phyloP scores from a whole-genome alignment of 2,113 vertebrate species.

The Lepus americanus region DNA sequence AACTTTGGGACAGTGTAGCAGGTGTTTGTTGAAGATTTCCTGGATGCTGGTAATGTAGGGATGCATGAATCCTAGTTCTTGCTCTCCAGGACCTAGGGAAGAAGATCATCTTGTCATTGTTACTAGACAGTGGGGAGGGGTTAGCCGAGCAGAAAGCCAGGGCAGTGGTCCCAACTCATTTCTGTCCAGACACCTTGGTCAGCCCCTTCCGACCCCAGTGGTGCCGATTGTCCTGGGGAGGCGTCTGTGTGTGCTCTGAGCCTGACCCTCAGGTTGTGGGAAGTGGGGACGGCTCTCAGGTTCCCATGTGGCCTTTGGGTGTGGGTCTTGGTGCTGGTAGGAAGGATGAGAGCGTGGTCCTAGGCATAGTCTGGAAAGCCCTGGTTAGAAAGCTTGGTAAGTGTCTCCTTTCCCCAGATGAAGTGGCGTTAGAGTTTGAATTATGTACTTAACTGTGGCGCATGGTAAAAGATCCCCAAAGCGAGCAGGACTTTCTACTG shows the following conservation, averaged over 20 bases:
- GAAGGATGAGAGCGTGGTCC: neutral
- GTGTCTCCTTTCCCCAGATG: neutral
- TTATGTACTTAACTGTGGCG: neutral
- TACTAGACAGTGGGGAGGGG: neutral
- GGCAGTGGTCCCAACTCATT: neutral
- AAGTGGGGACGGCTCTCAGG: neutral
- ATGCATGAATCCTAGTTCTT: neutral
- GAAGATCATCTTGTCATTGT: neutral
- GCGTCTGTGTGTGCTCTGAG: neutral
- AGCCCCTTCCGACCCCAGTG: neutral
- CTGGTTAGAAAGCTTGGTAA: neutral
- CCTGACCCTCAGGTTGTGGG: neutral
- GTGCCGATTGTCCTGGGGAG: fast-evolving
- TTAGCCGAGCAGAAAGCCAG: neutral
- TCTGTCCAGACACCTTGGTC: neutral
- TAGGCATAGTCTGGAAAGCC: neutral
- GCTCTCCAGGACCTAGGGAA: neutral
- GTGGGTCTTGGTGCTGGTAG: fast-evolving
- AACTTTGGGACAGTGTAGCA: neutral
- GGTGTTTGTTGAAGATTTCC: neutral
- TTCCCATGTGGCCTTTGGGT: neutral
- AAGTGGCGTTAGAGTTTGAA: neutral
- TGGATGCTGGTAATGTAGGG: fast-evolving
- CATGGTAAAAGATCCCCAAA: neutral
- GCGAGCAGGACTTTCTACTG: neutral